These are phyloP conservation scores for Tribolium castaneum DNA, from an alignment of 1,140 invertebrate genomes.

Conservation along the genomic window DNA sequence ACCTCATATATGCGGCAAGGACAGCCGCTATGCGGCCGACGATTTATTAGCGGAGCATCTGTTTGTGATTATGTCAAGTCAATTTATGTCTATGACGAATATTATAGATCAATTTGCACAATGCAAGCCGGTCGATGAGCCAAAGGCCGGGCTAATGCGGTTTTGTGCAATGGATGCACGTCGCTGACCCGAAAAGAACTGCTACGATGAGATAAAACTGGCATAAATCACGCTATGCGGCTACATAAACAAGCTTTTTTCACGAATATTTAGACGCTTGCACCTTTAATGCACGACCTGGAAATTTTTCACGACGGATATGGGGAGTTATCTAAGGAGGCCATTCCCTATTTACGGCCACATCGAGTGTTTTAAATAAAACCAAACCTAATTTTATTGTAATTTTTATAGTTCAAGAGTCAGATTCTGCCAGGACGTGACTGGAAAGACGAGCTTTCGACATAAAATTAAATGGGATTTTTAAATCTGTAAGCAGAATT, in stretches of 20 bases:
- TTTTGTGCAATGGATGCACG: neutral
- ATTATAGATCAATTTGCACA: conserved; percentile 25
- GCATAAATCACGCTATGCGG: neutral
- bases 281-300: neutral
- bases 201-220: neutral
- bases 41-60: conserved; percentile 24
- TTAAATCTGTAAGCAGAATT: no score
- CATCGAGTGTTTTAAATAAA: neutral
- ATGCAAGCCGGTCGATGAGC: neutral
- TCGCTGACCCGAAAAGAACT: conserved; percentile 1
- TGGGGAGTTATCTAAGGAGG: neutral
- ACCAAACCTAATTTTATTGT: no score
- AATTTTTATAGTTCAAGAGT: no score
- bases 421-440: no score
- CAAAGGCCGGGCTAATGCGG: neutral
- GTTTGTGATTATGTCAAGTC: conserved; percentile 34
- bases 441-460: no score
- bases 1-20: conserved; percentile 21
- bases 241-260: neutral
- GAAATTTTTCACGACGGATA: neutral
- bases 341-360: neutral
- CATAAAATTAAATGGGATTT: no score
- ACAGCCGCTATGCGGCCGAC: conserved; percentile 7
- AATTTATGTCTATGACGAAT: conserved; percentile 28
- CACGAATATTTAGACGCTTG: neutral